Conservation (phyloP, 2,797 vertebrate species). For the Crypturellus tataupa region DNA sequence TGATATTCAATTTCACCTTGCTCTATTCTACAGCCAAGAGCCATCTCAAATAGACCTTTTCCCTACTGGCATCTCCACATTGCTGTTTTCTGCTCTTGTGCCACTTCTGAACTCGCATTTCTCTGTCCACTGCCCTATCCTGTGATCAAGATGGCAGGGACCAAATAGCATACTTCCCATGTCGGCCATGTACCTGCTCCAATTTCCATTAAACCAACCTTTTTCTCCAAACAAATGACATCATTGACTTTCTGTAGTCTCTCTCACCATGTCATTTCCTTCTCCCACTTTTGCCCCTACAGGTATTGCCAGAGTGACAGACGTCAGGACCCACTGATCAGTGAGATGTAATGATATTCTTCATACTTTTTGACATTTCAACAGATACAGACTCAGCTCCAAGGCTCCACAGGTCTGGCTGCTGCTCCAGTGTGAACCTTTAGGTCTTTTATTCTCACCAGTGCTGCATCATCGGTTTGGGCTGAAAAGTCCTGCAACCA, state of each 20-base stretch:
- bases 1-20: slow-evolving; percentile 9
- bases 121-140: background rate
- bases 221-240: background rate
- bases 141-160: background rate
- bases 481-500: background rate
- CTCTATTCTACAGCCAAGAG: background rate
- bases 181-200: background rate
- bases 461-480: background rate
- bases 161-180: background rate
- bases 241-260: slow-evolving; percentile 10
- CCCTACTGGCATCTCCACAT: background rate
- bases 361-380: background rate
- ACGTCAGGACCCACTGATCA: slow-evolving; percentile 18
- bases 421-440: background rate
- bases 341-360: slow-evolving; percentile 17
- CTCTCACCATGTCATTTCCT: background rate
- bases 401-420: background rate
- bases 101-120: background rate
- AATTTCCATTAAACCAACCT: background rate
- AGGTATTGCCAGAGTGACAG: background rate
- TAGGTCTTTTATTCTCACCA: background rate
- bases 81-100: background rate
- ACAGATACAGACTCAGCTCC: background rate
- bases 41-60: background rate
- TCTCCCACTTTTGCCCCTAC: background rate